phyloP scores from a whole-genome alignment of 1,140 invertebrate genomes.

The Helicoverpa armigera region DNA sequence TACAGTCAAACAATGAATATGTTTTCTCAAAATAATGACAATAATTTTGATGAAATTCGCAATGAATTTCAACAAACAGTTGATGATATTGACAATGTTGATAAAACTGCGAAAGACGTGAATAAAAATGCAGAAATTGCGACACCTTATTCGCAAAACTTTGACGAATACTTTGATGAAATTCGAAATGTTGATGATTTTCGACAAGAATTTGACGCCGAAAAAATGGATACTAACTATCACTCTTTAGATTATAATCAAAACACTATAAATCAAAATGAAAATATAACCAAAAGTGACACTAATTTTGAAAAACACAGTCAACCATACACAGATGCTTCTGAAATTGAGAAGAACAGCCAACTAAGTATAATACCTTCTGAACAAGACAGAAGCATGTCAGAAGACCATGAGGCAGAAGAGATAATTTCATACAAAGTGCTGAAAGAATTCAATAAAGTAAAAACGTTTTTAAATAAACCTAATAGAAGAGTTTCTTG shows the following conservation, averaged over 20 bases:
- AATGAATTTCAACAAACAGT: neutral
- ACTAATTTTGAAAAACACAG: neutral
- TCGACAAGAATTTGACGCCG: neutral
- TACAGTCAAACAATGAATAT: neutral
- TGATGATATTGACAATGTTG: neutral
- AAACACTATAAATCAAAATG: neutral
- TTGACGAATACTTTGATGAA: conserved; percentile 34
- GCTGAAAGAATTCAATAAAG: conserved; percentile 66
- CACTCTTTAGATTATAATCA: neutral
- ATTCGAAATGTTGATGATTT: conserved; percentile 2
- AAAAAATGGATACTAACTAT: neutral
- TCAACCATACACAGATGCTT: neutral
- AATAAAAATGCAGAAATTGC: neutral
- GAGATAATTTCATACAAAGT: conserved; percentile 67
- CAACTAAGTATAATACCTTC: neutral
- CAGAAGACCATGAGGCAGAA: conserved; percentile 46
- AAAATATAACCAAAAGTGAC: neutral
- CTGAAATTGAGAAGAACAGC: neutral
- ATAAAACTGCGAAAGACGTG: neutral
- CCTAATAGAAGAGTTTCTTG: conserved; percentile 40
- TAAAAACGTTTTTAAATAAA: conserved; percentile 61
- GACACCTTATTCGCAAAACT: conserved; percentile 4
- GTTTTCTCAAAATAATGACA: neutral
- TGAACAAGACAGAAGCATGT: neutral
- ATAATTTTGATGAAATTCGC: conserved; percentile 15